These are phyloP conservation scores for Trogon melanurus DNA, from an alignment of 2,113 vertebrate genomes.

Conservation along the genomic window DNA sequence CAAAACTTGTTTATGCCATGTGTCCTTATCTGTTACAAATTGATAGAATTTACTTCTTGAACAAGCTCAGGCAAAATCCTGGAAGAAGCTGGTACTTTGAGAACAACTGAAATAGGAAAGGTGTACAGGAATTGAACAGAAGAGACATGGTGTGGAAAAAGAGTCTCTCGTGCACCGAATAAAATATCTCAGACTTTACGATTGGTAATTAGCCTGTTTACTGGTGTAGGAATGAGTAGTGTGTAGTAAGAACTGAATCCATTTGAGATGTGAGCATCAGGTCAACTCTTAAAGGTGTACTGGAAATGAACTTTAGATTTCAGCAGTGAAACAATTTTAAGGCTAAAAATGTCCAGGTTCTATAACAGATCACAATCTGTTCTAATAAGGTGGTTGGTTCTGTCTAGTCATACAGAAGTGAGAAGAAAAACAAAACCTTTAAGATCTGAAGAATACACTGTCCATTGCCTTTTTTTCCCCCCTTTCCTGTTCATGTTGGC, in stretches of 20 bases:
- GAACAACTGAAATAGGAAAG: not conserved
- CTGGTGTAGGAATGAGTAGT: not conserved
- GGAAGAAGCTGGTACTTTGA: not conserved
- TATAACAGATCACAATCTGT: not conserved
- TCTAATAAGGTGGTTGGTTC: not conserved
- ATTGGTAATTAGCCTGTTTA: not conserved
- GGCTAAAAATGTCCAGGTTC: not conserved
- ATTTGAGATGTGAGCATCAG: not conserved
- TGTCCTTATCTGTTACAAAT: not conserved
- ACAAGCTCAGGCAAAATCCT: not conserved
- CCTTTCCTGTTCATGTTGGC: not conserved
- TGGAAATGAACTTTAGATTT: not conserved
- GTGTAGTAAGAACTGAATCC: not conserved
- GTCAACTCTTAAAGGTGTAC: not conserved
- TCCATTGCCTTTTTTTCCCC: not conserved
- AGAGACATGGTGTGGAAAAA: not conserved
- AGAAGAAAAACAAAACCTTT: not conserved
- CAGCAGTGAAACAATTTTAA: not conserved
- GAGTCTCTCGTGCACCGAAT: not conserved
- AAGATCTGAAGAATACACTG: not conserved
- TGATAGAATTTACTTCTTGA: not conserved
- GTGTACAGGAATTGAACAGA: not conserved
- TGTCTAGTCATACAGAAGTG: not conserved
- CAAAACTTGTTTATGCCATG: not conserved
- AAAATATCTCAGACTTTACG: not conserved